Evolutionary conservation across 2,797 vertebrate species (phyloP).

Genomic region (Rhinichthys osculus): DNA sequence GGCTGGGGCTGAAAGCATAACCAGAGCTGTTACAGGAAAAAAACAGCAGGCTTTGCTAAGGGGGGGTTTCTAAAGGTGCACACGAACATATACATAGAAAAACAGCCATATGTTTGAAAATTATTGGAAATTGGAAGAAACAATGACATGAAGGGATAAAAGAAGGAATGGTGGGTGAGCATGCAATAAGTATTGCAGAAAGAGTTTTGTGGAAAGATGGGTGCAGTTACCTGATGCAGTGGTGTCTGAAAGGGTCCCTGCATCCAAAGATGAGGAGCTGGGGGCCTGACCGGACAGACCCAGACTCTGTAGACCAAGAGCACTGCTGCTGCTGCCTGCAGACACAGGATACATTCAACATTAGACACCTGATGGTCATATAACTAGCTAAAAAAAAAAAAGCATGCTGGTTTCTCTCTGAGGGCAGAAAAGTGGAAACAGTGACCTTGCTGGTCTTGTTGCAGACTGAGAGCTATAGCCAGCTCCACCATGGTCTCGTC

Average conservation of each 20-base stretch:
- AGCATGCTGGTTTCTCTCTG: background rate
- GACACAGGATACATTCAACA: conserved; percentile 25
- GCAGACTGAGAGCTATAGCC: conserved; percentile 96
- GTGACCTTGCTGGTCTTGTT: conserved; percentile 97
- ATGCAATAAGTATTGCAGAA: conserved; percentile 1
- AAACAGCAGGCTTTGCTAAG: conserved; percentile 77
- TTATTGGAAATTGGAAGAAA: background rate
- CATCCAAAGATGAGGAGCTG: conserved; percentile 98
- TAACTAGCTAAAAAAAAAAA: background rate
- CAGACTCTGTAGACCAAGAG: conserved; percentile 96
- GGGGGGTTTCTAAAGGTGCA: conserved; percentile 51
- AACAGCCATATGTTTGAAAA: background rate
- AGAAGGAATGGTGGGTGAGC: conserved; percentile 10
- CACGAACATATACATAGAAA: conserved; percentile 34
- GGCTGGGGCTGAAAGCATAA: conserved; percentile 98
- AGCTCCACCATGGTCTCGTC: conserved; percentile 99
- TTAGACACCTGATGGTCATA: background rate
- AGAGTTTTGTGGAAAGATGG: background rate
- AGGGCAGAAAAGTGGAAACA: background rate
- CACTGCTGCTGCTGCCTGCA: conserved; percentile 97
- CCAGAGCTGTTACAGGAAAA: conserved; percentile 96
- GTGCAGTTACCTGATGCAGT: conserved; percentile 95
- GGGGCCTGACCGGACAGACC: conserved; percentile 97
- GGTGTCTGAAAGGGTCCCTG: conserved; percentile 97
- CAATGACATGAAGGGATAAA: conserved; percentile 11